Evolutionary conservation across 2,113 vertebrate species (phyloP).

Genomic region (Cranoglanis bouderius): DNA sequence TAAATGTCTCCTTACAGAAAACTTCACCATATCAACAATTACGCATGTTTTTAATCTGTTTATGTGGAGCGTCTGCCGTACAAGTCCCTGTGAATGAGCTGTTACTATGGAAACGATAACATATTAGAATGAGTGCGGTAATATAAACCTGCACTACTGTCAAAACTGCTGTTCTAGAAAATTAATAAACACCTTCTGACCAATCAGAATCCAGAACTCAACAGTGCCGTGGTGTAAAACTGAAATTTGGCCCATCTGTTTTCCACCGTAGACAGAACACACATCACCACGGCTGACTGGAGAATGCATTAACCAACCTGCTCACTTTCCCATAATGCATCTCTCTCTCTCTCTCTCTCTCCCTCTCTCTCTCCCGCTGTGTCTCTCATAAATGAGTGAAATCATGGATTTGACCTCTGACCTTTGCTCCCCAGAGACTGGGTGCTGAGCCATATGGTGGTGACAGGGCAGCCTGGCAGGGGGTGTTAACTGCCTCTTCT

Average conservation of each 20-base stretch:
- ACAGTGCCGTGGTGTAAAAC: not conserved
- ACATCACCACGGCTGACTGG: not conserved
- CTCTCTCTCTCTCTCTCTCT: not conserved
- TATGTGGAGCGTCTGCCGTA: no score
- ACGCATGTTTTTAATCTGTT: not conserved
- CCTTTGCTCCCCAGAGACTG: constrained; percentile 53
- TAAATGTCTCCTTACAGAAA: not conserved
- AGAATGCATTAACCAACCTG: constrained; percentile 10
- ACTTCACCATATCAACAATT: not conserved
- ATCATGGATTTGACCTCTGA: constrained; percentile 65
- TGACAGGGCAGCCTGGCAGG: constrained; percentile 46
- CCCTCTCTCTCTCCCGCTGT: not conserved
- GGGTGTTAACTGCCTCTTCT: constrained; percentile 51
- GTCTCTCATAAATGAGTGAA: constrained; percentile 51
- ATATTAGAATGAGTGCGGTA: not conserved
- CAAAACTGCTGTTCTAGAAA: not conserved
- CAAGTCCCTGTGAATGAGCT: no score
- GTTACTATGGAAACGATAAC: no score
- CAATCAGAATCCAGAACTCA: not conserved
- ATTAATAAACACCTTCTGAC: not conserved
- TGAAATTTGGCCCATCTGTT: not conserved
- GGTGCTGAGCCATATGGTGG: constrained; percentile 71
- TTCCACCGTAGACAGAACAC: not conserved
- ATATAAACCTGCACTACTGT: not conserved
- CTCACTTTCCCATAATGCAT: constrained; percentile 9